Evolutionary conservation across 2,888 invertebrate genomes (phyloP), one percentile per base, ranked within the genome.

Genomic region (Ametastegia equiseti): DNA sequence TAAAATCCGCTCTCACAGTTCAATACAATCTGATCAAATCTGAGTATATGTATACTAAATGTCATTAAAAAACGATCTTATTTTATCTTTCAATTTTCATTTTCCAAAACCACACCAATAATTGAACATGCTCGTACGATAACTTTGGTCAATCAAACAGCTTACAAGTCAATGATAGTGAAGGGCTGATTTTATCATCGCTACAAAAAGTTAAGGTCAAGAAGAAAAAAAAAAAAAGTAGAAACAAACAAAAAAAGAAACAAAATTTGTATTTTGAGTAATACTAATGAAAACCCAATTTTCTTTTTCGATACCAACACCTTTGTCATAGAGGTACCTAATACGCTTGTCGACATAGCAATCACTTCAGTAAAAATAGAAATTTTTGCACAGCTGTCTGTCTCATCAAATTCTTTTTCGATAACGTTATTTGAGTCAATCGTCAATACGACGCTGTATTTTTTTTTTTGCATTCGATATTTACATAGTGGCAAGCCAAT

Each of bases 341-440:
- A 54, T 75, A n/a, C 75, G 50, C 50, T 75, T 23, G 23, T 75
- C n/a, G 75, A 75, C 50, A 75, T 50, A 54, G 50, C 75, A 75
- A 75, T 75, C 75, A 75, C 75, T 75, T 75, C 75, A 27, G 75
- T 75, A 54, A 75, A 75, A 75, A 75, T 71, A 50, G 50, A 33
- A 54, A 75, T 75, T 75, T 75, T 54, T 75, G 15, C 50, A 75
- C 33, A 75, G 23, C 36, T 75, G 75, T 75, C 47, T 71, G 27
- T 71, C 75, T 75, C 54, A 54, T 75, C 9, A 15, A 15, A 75
- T 54, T 75, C 33, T 54, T 75, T 30, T 50, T 75, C 54, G 75
- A 75, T 75, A 33, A 15, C 54, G 54, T 36, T 54, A 75, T 75
- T 75, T 75, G 33, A 75, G 54, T 36, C 54, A 54, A 50, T 36